phyloP scores from a whole-genome alignment of 2,113 vertebrate genomes.

The cattle (Bos taurus) region DNA sequence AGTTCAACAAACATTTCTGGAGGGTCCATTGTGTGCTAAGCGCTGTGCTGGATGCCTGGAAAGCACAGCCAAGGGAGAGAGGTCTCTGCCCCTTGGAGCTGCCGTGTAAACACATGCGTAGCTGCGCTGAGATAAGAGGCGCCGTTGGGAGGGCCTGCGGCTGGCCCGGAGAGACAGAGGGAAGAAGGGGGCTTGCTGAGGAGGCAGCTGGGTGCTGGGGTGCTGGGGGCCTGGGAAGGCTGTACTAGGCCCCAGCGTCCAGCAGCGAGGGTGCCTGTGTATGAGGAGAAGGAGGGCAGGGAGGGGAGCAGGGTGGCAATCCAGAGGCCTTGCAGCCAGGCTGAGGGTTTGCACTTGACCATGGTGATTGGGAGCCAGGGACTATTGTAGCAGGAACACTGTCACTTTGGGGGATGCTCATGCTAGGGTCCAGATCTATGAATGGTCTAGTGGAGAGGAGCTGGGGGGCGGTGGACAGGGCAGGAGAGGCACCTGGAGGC shows the following conservation, averaged over 20 bases:
- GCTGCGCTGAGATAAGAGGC: neutral
- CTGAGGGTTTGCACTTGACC: too few relatives aligned
- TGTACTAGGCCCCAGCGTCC: neutral
- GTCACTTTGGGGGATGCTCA: neutral
- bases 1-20: conserved; percentile 60
- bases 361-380: neutral
- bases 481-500: neutral
- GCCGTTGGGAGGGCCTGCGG: neutral
- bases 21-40: conserved; percentile 39
- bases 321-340: neutral
- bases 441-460: neutral
- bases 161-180: neutral
- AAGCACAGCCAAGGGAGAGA: neutral
- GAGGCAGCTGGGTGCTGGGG: neutral
- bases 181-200: neutral
- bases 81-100: neutral
- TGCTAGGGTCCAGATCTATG: neutral
- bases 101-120: rapidly evolving
- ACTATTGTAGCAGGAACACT: neutral
- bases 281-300: neutral
- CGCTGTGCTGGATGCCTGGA: neutral
- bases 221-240: rapidly evolving
- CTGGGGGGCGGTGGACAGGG: neutral
- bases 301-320: neutral
- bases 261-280: rapidly evolving